phyloP scores from a whole-genome alignment of 1,140 invertebrate species.

The Drosophila ogumai region DNA sequence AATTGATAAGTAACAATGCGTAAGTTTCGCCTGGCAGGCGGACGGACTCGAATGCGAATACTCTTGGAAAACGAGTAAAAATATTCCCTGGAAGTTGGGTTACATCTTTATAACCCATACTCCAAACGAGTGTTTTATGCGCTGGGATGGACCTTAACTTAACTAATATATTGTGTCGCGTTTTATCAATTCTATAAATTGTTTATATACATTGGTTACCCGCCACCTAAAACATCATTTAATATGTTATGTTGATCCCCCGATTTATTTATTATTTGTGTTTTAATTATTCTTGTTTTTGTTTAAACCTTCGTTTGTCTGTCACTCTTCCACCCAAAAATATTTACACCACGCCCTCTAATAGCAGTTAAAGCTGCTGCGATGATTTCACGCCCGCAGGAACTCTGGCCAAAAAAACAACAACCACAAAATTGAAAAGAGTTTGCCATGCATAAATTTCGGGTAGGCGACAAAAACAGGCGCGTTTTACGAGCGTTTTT shows the following conservation, averaged over 20 bases:
- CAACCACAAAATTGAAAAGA: conserved; percentile 2
- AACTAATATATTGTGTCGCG: not conserved
- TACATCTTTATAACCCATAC: not conserved
- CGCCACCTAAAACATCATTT: not conserved
- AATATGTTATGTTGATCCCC: not conserved
- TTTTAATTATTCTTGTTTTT: not conserved
- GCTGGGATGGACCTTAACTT: not conserved
- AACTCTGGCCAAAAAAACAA: not conserved
- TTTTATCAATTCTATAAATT: not conserved
- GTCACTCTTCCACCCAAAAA: not conserved
- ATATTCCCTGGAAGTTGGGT: not conserved
- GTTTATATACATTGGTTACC: not conserved
- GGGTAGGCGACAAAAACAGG: conserved; percentile 35
- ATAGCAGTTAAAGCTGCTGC: conserved; percentile 23
- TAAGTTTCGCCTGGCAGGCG: not conserved
- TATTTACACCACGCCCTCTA: not conserved
- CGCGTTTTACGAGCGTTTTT: conserved; percentile 36
- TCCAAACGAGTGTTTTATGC: no score
- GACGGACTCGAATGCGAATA: not conserved
- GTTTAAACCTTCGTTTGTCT: no score
- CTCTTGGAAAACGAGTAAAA: not conserved
- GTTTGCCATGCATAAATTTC: conserved; percentile 42
- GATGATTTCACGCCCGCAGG: conserved; percentile 3
- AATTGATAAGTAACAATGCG: conserved; percentile 26
- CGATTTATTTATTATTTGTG: not conserved